These are phyloP conservation scores for Sinopyrophorus schimmeli DNA, from an alignment of 2,888 invertebrate genomes.

Conservation along the genomic window DNA sequence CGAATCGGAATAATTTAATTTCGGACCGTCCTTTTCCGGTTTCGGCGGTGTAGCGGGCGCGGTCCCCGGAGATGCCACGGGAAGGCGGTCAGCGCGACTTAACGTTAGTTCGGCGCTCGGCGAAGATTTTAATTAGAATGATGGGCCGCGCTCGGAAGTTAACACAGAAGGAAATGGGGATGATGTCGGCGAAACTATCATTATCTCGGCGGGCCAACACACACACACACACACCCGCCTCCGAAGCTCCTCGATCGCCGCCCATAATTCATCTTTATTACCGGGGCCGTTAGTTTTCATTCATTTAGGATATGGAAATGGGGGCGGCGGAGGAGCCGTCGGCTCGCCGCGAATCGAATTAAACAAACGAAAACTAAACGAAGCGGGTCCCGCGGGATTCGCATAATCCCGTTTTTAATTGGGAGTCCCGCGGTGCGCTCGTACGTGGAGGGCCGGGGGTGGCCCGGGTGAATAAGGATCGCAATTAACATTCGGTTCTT, in stretches of 20 bases:
- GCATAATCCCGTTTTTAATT: conserved; percentile 29
- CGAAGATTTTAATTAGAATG: too few relatives aligned
- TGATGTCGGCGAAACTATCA: too few relatives aligned
- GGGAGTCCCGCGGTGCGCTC: conserved; percentile 23
- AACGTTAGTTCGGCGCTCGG: too few relatives aligned
- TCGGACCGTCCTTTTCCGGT: conserved; percentile 30
- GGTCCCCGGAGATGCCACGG: conserved; percentile 24
- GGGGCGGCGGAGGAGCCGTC: too few relatives aligned
- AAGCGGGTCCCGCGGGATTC: conserved; percentile 26
- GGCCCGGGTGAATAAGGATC: conserved; percentile 24
- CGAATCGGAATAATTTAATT: conserved; percentile 35
- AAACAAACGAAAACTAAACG: conserved; percentile 27
- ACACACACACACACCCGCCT: too few relatives aligned
- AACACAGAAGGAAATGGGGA: too few relatives aligned
- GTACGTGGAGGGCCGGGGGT: too few relatives aligned
- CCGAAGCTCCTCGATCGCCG: conserved; percentile 44
- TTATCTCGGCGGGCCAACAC: too few relatives aligned
- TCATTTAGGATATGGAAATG: conserved; percentile 45
- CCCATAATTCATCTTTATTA: conserved; percentile 54
- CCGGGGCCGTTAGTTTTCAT: conserved; percentile 46
- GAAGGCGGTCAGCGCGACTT: conserved; percentile 34
- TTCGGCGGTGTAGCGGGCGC: conserved; percentile 30
- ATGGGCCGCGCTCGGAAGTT: too few relatives aligned
- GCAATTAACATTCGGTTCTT: conserved; percentile 28
- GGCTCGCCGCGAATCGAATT: conserved; percentile 25